Base-by-base conservation (phyloP, 2,888 invertebrate species). In the Chrysotoxum bicinctum region DNA sequence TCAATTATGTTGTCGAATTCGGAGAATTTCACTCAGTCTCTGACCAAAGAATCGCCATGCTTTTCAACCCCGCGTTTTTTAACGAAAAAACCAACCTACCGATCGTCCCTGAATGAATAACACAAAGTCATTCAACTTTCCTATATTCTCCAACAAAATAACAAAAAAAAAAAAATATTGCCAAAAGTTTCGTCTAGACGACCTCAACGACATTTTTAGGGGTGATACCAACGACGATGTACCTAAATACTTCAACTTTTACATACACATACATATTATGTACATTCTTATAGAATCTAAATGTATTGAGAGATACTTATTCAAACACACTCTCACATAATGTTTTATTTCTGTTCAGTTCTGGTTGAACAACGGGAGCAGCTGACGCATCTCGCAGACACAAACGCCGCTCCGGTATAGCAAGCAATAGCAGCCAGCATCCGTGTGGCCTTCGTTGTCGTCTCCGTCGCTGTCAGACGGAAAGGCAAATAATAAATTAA, bases 51-150 rank as follows among this genome's bases (percentile, higher is more conserved):
- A 37, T 52, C 14, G 52, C 26, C 73, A 62, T 64, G 14, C 37
- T 74, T 40, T 66, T 54, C 8, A 60, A 40, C 32, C 23, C 75
- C 69, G 66, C 66, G 26, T 23, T 12, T 23, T 12, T n/a, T 23
- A 26, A 21, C 48, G 10, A 56, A 16, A 3, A 62, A 23, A 60
- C 35, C 9, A 30, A 30, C 32, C 26, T 1, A 43, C 40, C 12
- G 68, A 60, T 48, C 60, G 72, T 66, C 84, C 80, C 70, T 80
- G 75, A 80, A 58, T 74, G 50, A 70, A 72, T 45, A 66, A 37
- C 50, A 35, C 75, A 75, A 84, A 84, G 84, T 84, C 84, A 84
- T 80, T 84, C 80, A 84, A 75, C 84, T 80, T 64, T 68, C 45
- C 37, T 68, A 26, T 14, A 60, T n/a, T n/a, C 23, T 58, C 23